Base-by-base conservation (phyloP, 2,113 vertebrate species). In the Boulengerochromis microlepis region DNA sequence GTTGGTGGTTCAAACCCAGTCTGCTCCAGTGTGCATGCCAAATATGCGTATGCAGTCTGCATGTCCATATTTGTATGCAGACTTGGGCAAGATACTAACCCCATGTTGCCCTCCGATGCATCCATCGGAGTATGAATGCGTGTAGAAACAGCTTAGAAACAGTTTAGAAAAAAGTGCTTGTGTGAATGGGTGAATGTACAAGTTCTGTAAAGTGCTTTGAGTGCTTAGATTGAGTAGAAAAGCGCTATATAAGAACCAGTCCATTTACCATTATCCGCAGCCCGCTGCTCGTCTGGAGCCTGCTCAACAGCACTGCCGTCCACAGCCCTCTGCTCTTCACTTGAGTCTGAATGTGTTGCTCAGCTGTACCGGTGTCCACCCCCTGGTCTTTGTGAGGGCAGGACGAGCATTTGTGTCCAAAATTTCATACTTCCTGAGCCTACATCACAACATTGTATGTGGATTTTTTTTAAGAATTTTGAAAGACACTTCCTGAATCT, bases 351-450 rank as follows among this genome's bases (percentile, higher is more conserved):
- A 66, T 38, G 33, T 66, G 31, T 38, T 71, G 7, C 35, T 69
- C 19, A 69, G 11, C 35, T 69, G 0, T 35, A 12, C 31, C 6
- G 0, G 31, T 66, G 0, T 42, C 6, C 61, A 8, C 10, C 4
- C 61, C 33, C 61, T 38, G 33, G 4, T 66, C 61, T 66, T 66
- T 66, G 33, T 66, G 19, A n/a, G 33, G 61, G 61, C 61, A 66
- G 10, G 10, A 66, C 2, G 2, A 66, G 33, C 61, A 66, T 22
- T 66, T 66, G 19, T 66, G 61, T 38, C 31, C 10, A 38, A 38
- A n/a, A 66, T 38, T 0, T 38, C 18, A 13, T 22, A 66, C 19
- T 38, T 33, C 10, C 33, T 2, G 31, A 35, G 31, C 31, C 18
- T 35, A n/a, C 18, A 35, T 66, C 35, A 5, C 61, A 66, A 66